Conservation (phyloP, 2,888 invertebrate genomes). For the Thumatha senex region DNA sequence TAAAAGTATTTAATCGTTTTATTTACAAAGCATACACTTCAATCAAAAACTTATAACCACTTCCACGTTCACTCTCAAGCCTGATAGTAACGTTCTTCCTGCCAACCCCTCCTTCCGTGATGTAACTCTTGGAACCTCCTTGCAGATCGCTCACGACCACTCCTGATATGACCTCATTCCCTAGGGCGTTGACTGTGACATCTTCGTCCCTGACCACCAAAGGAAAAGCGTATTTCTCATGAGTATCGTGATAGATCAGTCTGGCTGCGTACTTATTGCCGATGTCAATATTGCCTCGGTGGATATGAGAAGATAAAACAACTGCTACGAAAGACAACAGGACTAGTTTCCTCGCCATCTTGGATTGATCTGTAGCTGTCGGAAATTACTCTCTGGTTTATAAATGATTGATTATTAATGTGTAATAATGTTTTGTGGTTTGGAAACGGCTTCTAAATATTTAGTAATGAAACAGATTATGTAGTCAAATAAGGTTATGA, state of each 20-base stretch:
- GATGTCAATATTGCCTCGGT: constrained; percentile 6
- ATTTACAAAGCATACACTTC: constrained; percentile 38
- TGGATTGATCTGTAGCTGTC: constrained; percentile 1
- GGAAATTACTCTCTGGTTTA: not conserved
- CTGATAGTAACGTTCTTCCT: constrained; percentile 34
- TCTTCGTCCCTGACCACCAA: constrained; percentile 30
- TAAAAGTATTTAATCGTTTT: no score
- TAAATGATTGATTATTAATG: not conserved
- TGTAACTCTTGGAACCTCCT: not conserved
- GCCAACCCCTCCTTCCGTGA: constrained; percentile 39
- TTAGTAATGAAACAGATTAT: not conserved
- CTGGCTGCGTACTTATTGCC: constrained; percentile 20
- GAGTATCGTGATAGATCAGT: constrained; percentile 36
- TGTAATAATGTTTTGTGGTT: not conserved
- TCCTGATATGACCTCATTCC: constrained; percentile 7
- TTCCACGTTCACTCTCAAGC: constrained; percentile 32
- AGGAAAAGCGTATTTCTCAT: constrained; percentile 31
- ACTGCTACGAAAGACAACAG: constrained; percentile 8
- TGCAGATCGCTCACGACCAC: constrained; percentile 7
- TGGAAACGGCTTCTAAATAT: not conserved
- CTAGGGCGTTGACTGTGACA: constrained; percentile 17
- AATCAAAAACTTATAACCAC: constrained; percentile 43
- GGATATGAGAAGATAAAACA: not conserved
- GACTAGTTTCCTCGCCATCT: constrained; percentile 20
- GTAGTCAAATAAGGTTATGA: not conserved